These are phyloP conservation scores for Coelogynopora nodosa DNA, from an alignment of 2,888 invertebrate species.

Conservation along the genomic window DNA sequence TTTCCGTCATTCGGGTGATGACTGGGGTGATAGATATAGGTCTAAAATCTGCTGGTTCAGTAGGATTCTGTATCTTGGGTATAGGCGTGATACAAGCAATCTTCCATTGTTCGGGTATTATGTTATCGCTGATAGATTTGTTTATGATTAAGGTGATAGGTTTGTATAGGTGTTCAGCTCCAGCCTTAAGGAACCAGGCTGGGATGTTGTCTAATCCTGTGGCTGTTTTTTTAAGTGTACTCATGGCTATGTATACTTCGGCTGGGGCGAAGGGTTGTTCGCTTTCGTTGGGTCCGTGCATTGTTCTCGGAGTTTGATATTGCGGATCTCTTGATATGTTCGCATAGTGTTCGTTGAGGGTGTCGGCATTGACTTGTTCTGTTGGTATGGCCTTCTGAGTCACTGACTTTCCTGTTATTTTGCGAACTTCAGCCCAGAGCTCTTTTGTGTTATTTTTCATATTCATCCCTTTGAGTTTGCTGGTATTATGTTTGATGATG, in stretches of 20 bases:
- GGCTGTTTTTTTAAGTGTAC: no score
- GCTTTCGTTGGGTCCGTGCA: no score
- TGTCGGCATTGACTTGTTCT: no score
- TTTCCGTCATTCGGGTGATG: neutral
- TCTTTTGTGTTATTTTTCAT: neutral
- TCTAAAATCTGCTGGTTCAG: neutral
- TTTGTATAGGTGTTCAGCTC: neutral
- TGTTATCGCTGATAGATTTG: neutral
- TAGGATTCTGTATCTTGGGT: neutral
- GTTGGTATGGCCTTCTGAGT: no score
- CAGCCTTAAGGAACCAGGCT: neutral
- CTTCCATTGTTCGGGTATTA: neutral
- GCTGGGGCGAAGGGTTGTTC: no score
- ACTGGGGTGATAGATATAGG: neutral
- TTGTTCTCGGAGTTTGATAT: no score
- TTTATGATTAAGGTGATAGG: neutral
- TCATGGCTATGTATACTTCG: no score
- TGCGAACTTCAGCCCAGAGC: neutral
- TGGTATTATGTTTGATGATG: neutral
- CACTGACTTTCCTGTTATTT: no score
- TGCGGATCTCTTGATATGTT: no score
- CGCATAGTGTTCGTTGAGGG: no score
- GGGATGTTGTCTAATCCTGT: neutral
- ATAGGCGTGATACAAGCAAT: neutral
- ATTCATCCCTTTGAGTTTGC: neutral